phyloP scores from a whole-genome alignment of 2,888 invertebrate species.

The Drosophila picticornis region DNA sequence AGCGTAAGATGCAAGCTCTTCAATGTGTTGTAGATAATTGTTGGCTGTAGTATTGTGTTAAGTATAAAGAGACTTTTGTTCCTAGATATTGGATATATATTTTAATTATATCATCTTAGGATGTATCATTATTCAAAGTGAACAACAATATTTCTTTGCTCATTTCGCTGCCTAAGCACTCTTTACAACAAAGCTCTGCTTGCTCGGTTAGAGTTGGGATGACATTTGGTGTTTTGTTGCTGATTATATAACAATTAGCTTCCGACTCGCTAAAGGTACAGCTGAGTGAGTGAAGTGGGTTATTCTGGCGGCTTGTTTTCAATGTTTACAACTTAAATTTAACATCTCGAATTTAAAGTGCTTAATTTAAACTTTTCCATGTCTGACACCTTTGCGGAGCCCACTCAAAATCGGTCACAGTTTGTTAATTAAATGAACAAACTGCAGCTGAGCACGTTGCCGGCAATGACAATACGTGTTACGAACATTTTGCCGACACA shows the following conservation, averaged over 20 bases:
- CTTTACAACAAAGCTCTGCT: constrained; percentile 4
- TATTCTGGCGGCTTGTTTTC: not conserved
- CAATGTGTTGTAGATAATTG: not conserved
- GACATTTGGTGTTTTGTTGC: not conserved
- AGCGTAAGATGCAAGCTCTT: not conserved
- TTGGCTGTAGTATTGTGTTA: not conserved
- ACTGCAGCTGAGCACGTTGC: constrained; percentile 50
- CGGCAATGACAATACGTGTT: constrained; percentile 21
- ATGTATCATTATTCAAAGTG: not conserved
- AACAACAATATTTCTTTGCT: constrained; percentile 3
- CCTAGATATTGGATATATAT: not conserved
- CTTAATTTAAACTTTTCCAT: constrained; percentile 55
- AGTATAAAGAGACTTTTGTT: not conserved
- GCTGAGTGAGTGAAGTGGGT: not conserved
- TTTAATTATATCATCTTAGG: not conserved
- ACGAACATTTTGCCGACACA: not conserved
- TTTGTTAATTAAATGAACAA: constrained; percentile 57
- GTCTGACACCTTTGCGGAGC: constrained; percentile 16
- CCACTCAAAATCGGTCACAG: constrained; percentile 40
- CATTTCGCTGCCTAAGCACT: not conserved
- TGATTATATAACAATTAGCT: constrained; percentile 1
- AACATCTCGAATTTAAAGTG: constrained; percentile 33
- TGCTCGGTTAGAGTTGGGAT: not conserved
- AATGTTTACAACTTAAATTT: constrained; percentile 3
- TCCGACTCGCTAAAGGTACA: not conserved